Evolutionary conservation across 2,113 vertebrate species (phyloP), one percentile per base, ranked within the genome.

Genomic region (Alaudala cheleensis): DNA sequence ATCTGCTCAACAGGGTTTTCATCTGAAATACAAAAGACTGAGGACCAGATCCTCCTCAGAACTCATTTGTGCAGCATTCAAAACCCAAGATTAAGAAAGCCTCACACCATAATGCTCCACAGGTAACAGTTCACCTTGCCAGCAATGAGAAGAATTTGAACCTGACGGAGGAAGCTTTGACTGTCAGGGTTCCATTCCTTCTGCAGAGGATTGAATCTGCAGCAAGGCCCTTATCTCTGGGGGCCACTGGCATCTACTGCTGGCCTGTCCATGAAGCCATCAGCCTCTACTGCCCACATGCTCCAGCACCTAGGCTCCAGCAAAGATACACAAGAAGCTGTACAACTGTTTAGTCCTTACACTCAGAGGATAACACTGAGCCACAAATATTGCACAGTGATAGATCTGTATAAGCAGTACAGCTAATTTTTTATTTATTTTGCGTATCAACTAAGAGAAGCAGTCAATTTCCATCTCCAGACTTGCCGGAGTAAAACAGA

Each of bases 251-350:
- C 11, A 24, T 62, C n/a, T 62, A 8, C n/a, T 7, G 2, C 21
- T 60, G 49, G 8, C 25, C 47, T 44, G 9, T 34, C 60, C 31
- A 26, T 64, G 34, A 28, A 90, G 12, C 21, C 39, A 44, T 62
- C 33, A 56, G 19, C n/a, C 40, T 0, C 0, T 21, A 15, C 49
- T 76, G 37, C 26, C 42, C 51, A 67, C 17, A 10, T 0, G 0
- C 25, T 74, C 66, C n/a, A 79, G 72, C 3, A 0, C 23, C 39
- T 50, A 74, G 29, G 10, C 2, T 66, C 22, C 65, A 78, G 37
- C 9, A 92, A 37, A 65, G 37, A 11, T 71, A 45, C 12, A 9
- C 53, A 61, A 85, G 28, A 81, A 93, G 79, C 33, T 39, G 21
- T 71, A 51, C 20, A 86, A 29, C 65, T 40, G 21, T 40, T 86